phyloP scores from a whole-genome alignment of 2,113 vertebrate species.

The Elanus axillaris region DNA sequence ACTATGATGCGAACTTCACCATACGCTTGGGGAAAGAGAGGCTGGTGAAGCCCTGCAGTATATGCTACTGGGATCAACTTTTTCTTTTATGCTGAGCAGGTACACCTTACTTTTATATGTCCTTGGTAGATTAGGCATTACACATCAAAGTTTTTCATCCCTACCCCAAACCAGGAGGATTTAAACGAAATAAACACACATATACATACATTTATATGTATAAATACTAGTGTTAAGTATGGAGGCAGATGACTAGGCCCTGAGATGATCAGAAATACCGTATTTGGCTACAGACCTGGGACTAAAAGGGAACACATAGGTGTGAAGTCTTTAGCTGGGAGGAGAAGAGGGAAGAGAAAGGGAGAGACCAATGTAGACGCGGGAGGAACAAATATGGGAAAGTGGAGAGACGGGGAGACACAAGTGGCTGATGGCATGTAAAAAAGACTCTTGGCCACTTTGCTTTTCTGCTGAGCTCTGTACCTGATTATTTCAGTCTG shows the following conservation, averaged over 20 bases:
- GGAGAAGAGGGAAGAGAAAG: not conserved
- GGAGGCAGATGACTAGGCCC: not conserved
- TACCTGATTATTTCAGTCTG: not conserved
- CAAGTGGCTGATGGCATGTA: not conserved
- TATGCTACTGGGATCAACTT: not conserved
- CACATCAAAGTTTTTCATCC: not conserved
- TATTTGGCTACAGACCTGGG: not conserved
- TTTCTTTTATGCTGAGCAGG: not conserved
- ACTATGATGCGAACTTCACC: not conserved
- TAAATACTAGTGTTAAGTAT: not conserved
- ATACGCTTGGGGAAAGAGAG: not conserved
- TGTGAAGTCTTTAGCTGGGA: not conserved
- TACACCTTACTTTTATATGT: not conserved
- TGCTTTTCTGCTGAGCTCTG: not conserved
- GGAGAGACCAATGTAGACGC: not conserved
- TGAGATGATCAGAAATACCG: not conserved
- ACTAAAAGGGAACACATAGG: not conserved
- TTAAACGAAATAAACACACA: not conserved
- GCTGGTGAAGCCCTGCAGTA: not conserved
- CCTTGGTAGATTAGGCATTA: not conserved
- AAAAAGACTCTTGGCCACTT: not conserved
- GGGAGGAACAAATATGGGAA: not conserved
- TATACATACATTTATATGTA: not conserved
- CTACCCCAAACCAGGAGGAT: not conserved
- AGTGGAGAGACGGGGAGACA: not conserved